Base-by-base conservation (phyloP, 2,888 invertebrate genomes). In the Cosmia pyralina region DNA sequence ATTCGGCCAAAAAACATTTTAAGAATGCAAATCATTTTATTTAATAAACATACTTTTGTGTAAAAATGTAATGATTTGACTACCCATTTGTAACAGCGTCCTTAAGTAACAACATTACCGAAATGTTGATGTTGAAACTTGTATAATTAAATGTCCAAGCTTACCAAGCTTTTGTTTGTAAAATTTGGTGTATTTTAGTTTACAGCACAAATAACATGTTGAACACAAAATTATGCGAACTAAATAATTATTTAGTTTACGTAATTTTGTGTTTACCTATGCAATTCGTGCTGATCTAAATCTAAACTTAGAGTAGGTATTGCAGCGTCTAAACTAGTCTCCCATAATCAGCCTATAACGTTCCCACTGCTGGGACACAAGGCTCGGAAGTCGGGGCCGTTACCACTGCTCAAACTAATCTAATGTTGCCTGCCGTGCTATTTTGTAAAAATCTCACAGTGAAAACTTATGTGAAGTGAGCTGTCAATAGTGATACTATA, bases 61-160 rank as follows among this genome's bases (percentile, higher is more conserved):
- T n/a, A n/a, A n/a, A n/a, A n/a, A n/a, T n/a, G n/a, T n/a, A n/a
- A n/a, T n/a, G n/a, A n/a, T n/a, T n/a, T n/a, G n/a, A n/a, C n/a
- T n/a, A n/a, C n/a, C n/a, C n/a, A n/a, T n/a, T n/a, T n/a, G n/a
- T n/a, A n/a, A n/a, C n/a, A n/a, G n/a, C n/a, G n/a, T n/a, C n/a
- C n/a, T n/a, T 79, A 79, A 53, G 66, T 68, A 64, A 75, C 79
- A 82, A 77, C 70, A 64, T 70, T 50, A 69, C 50, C 48, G 59
- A 69, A 83, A 83, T 63, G 66, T 85, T 79, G 65, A 83, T 63
- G 66, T 85, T 79, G 65, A 82, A 70, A 83, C 48, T 85, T 69
- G 62, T 71, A 59, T 74, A 83, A 79, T 82, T 79, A 70, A 72
- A 79, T 79, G n/a, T 71, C 62, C 80, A 63, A 58, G 74, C 70